A percentile compares a stretch with the other conserved stretches of the same genome.
These are phyloP conservation scores for Acanthosepion lycidas DNA, from an alignment of 2,888 invertebrate species.

Conservation along the genomic window DNA sequence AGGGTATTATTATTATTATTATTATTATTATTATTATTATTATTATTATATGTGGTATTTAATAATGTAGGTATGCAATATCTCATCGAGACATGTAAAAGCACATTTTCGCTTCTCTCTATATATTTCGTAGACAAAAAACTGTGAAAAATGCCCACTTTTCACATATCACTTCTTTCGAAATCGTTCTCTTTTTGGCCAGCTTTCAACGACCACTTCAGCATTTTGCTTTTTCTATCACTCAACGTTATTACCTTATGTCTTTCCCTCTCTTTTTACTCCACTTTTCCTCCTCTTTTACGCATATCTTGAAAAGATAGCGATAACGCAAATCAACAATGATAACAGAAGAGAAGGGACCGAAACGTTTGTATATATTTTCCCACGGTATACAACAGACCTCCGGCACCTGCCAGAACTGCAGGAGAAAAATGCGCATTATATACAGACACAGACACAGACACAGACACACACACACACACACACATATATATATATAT, in stretches of 20 bases:
- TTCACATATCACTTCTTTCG: background rate
- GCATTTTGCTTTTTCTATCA: too few relatives aligned
- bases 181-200: background rate
- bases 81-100: too few relatives aligned
- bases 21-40: too few relatives aligned
- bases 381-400: background rate
- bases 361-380: background rate
- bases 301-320: background rate
- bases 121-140: background rate
- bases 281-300: background rate
- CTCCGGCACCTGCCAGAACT: background rate
- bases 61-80: too few relatives aligned
- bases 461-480: background rate
- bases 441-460: too few relatives aligned
- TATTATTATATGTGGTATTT: too few relatives aligned
- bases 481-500: background rate
- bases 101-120: background rate
- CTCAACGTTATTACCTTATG: background rate
- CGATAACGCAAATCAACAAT: background rate
- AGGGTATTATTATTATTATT: too few relatives aligned
- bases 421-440: background rate
- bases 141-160: background rate
- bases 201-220: background rate
- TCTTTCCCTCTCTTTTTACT: background rate
- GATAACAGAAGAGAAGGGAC: background rate